Base-by-base conservation (phyloP, 2,113 vertebrate species). In the Blennius ocellaris region DNA sequence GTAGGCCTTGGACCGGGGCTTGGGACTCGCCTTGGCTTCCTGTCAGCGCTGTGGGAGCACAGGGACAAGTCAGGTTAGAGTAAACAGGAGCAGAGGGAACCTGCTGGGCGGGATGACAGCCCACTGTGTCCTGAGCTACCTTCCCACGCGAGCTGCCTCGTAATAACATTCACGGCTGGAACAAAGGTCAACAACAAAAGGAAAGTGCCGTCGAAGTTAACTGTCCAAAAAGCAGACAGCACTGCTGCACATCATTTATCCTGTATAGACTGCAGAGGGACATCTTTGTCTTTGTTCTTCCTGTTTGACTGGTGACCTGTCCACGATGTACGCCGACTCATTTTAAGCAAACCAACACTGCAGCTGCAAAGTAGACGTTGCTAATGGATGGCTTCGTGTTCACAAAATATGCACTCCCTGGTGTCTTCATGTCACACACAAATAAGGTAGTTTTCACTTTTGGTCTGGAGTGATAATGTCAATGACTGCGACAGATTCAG, bases 11-110 rank as follows among this genome's bases (percentile, higher is more conserved):
- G 53, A 62, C 45, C n/a, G 67, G 70, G 53, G 49, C 40, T 70
- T 54, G 61, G 53, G 92, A 71, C 79, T 30, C 92, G 4, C 91
- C 93, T 21, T 94, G 94, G 80, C 93, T 95, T 93, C 94, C 97
- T 8, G 95, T 94, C 93, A 96, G 66, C 40, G 93, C 97, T 97
- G 91, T 16, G 51, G 54, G 80, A 72, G 84, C 43, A 85, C 5
- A 66, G 47, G 49, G 60, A 76, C 53, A 76, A 41, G 15, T 6
- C 6, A 6, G 52, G 84, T 89, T 79, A 90, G 69, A 37, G 38
- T 36, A 49, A 76, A 76, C 57, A 56, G 47, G 40, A 70, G 66
- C 52, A 48, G 48, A 55, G 49, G 49, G 65, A 48, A 67, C 80
- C 68, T 71, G 69, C 77, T 41, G 74, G 63, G 70, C 14, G 52